A percentile compares a stretch with the other conserved stretches of the same genome.
These are phyloP conservation scores for Pogoniulus pusillus DNA, from an alignment of 2,797 vertebrate species.

Conservation along the genomic window DNA sequence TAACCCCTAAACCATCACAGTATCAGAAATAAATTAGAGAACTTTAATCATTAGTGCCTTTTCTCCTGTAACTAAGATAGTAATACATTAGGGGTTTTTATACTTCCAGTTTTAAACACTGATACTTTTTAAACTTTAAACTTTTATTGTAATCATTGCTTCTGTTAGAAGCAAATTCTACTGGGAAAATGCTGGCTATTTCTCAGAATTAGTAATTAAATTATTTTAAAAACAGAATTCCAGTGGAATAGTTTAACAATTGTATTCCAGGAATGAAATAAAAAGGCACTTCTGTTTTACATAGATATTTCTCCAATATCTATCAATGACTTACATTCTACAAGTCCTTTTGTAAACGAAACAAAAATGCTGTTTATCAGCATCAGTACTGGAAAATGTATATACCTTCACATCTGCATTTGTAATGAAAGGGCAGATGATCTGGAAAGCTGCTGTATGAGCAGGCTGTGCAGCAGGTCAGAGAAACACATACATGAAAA, in stretches of 20 bases:
- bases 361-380: not conserved
- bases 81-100: not conserved
- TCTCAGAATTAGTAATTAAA: not conserved
- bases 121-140: not conserved
- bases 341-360: not conserved
- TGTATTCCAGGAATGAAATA: not conserved
- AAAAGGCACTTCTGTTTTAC: too few relatives aligned
- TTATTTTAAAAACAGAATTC: not conserved
- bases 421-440: not conserved
- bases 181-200: not conserved
- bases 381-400: not conserved
- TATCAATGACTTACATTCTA: not conserved
- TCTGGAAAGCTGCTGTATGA: not conserved
- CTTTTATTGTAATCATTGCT: not conserved
- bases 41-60: not conserved
- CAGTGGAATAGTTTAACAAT: not conserved
- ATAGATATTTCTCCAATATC: not conserved
- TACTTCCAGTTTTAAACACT: not conserved
- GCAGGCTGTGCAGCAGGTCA: not conserved
- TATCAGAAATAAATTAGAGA: not conserved
- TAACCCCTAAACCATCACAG: too few relatives aligned
- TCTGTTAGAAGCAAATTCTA: not conserved
- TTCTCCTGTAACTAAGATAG: not conserved
- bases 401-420: not conserved
- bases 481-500: not conserved